Base-by-base conservation (phyloP, 1,140 invertebrate genomes). In the Pomacea maculata region DNA sequence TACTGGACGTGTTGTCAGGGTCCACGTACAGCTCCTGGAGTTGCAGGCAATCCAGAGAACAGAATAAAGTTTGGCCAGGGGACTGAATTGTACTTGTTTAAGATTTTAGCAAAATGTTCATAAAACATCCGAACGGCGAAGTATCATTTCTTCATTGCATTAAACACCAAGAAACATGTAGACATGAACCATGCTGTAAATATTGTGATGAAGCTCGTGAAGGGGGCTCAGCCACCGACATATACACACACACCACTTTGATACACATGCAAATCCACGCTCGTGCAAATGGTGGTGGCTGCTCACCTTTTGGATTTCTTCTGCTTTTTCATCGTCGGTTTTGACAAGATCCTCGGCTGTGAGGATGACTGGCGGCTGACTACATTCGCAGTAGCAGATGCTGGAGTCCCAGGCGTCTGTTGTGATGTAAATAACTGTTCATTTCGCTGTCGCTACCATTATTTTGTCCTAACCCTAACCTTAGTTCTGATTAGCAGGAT, bases 311-410 rank as follows among this genome's bases (percentile, higher is more conserved):
- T 70, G 65, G 64, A 81, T 81, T 52, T 65, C n/a, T 12, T 80
- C 74, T 19, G 80, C 82, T 70, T 83, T 83, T 21, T 80, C 82
- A 10, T 80, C 82, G 4, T 78, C 65, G n/a, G 82, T 61, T 14
- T 78, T 64, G 6, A 57, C 79, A 6, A 80, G 68, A 34, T 65
- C 72, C 65, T 83, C 82, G 5, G 82, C 78, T 57, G 67, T 75
- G 57, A 80, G 61, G 25, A 83, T 83, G 15, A 80, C 45, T 15
- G 82, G 82, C 11, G 82, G 82, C 54, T 77, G 74, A 52, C 80
- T 79, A 75, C 82, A 83, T n/a, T 80, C 82, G 57, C 82, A 83
- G 79, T 83, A 83, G 71, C 82, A 83, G 15, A 83, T 79, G 14
- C 25, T n/a, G 21, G 15, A 25, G 75, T 80, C 70, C 78, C 81